Conservation (phyloP, 2,797 vertebrate genomes). For the Bradypus variegatus region DNA sequence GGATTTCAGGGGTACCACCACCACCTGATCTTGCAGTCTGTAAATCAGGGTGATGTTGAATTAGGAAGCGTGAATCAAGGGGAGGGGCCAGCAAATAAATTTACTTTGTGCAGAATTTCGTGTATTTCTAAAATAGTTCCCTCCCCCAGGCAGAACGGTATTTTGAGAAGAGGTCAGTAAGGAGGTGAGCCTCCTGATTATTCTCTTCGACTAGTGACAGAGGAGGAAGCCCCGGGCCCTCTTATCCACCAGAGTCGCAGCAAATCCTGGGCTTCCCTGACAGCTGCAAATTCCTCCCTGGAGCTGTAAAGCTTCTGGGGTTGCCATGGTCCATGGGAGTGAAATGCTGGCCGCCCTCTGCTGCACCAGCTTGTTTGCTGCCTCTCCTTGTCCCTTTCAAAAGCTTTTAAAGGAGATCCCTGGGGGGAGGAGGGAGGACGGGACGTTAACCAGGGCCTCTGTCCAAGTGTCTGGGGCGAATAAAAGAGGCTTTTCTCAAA, state of each 20-base stretch:
- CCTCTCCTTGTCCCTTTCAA: constrained; percentile 35
- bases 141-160: background rate
- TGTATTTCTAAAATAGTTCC: background rate
- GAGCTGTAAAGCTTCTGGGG: constrained; percentile 24
- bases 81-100: background rate
- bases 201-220: background rate
- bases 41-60: background rate
- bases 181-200: background rate
- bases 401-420: constrained; percentile 36
- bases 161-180: constrained; percentile 44
- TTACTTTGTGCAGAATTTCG: background rate
- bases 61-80: background rate
- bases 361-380: background rate
- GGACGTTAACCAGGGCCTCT: constrained; percentile 4
- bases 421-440: background rate
- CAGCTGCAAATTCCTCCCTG: constrained; percentile 5
- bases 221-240: background rate
- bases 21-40: background rate
- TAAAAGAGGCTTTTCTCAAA: constrained; percentile 49
- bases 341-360: constrained; percentile 27
- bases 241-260: background rate
- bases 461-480: constrained; percentile 40
- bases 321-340: constrained; percentile 51
- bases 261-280: background rate
- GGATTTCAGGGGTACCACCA: background rate